These are phyloP conservation scores for Hesperophylax magnus DNA, from an alignment of 1,140 invertebrate species.

Conservation along the genomic window DNA sequence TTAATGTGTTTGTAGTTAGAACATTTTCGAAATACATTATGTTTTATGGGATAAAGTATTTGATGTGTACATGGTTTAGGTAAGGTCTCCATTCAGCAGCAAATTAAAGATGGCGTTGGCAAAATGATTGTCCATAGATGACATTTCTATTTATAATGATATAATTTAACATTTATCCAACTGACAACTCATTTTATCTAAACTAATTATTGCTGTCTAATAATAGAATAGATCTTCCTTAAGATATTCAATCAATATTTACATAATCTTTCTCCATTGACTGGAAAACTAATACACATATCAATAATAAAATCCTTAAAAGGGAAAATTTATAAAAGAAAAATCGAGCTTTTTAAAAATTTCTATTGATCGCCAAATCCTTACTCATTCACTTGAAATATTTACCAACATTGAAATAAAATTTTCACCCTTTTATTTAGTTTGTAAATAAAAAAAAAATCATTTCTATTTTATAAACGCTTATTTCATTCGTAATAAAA, in stretches of 20 bases:
- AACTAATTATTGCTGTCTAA: neutral
- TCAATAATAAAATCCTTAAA: neutral
- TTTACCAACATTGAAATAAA: too few species aligned
- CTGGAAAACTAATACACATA: constrained; percentile 32
- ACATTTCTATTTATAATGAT: too few species aligned
- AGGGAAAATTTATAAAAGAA: constrained; percentile 15
- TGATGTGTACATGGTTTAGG: neutral
- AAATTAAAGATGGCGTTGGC: neutral
- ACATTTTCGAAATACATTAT: too few species aligned
- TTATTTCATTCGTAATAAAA: neutral
- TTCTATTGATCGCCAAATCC: too few species aligned
- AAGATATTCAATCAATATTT: neutral
- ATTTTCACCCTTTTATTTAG: neutral
- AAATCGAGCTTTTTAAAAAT: neutral
- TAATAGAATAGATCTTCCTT: neutral
- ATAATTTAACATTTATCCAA: too few species aligned
- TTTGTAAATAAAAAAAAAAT: neutral
- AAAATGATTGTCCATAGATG: too few species aligned
- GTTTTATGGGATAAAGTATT: neutral
- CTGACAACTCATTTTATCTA: neutral
- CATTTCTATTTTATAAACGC: constrained; percentile 3
- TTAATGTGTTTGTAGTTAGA: too few species aligned
- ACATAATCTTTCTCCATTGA: constrained; percentile 15
- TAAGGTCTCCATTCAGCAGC: neutral
- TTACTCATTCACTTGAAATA: too few species aligned